Percentiles rank a stretch among this genome's conserved stretches.
Conservation (phyloP, 2,797 vertebrate genomes). For the Sarcoramphus papa region DNA sequence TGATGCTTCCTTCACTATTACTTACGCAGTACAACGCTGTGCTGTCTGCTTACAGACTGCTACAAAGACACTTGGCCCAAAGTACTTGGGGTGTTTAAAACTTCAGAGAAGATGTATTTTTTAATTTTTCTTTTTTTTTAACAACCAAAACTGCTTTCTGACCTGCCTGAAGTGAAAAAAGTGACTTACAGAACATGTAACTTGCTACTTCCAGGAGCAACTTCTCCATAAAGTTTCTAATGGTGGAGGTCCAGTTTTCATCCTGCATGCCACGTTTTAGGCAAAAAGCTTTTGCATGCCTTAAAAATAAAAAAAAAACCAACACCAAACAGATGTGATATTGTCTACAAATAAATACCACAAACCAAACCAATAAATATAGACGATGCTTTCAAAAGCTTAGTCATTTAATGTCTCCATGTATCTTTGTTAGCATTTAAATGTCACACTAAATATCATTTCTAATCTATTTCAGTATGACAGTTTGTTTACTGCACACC, state of each 20-base stretch:
- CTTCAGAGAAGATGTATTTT: not conserved
- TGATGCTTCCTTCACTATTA: not conserved
- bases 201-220: not conserved
- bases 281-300: not conserved
- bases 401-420: not conserved
- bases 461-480: slow-evolving; percentile 46
- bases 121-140: not conserved
- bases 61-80: not conserved
- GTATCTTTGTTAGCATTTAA: not conserved
- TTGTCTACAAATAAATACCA: not conserved
- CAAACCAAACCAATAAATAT: not conserved
- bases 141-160: not conserved
- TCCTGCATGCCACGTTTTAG: fast-evolving
- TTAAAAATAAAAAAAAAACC: not conserved
- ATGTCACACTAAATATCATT: slow-evolving; percentile 27
- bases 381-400: not conserved
- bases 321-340: not conserved
- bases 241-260: not conserved
- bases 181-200: fast-evolving
- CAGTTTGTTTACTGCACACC: not conserved
- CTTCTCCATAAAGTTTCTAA: not conserved
- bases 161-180: not conserved
- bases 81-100: not conserved
- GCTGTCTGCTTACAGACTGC: not conserved
- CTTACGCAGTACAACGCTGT: fast-evolving